Evolutionary conservation across 2,797 vertebrate genomes (phyloP).

Genomic region (Selene dorsalis): DNA sequence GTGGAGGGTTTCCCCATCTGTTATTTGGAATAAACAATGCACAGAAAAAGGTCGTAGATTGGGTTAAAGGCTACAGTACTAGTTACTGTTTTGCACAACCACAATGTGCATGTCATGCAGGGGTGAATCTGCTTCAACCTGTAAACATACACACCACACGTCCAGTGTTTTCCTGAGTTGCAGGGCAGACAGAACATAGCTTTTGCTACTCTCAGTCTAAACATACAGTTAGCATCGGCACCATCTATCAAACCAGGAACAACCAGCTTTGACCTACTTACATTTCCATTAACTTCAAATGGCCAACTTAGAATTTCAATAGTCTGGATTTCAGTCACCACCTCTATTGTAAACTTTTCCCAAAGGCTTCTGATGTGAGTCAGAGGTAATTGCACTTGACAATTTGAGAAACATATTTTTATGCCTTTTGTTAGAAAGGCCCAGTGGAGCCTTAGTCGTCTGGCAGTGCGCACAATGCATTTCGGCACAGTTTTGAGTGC

Average conservation of each 20-base stretch:
- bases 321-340: background rate
- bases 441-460: background rate
- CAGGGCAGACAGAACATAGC: too few species aligned
- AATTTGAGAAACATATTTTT: background rate
- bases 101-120: too few species aligned
- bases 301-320: background rate
- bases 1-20: too few species aligned
- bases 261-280: background rate
- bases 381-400: background rate
- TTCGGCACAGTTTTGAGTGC: background rate
- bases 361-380: background rate
- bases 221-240: background rate
- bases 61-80: too few species aligned
- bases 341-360: background rate
- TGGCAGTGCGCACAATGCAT: background rate
- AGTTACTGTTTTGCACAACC: too few species aligned
- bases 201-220: too few species aligned
- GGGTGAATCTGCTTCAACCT: too few species aligned
- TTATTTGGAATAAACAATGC: too few species aligned
- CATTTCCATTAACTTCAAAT: background rate
- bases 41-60: too few species aligned
- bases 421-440: background rate
- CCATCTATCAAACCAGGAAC: background rate
- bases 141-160: too few species aligned
- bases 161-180: too few species aligned